These are phyloP conservation scores for Lycia hirtaria DNA, from an alignment of 2,888 invertebrate genomes.

Conservation along the genomic window DNA sequence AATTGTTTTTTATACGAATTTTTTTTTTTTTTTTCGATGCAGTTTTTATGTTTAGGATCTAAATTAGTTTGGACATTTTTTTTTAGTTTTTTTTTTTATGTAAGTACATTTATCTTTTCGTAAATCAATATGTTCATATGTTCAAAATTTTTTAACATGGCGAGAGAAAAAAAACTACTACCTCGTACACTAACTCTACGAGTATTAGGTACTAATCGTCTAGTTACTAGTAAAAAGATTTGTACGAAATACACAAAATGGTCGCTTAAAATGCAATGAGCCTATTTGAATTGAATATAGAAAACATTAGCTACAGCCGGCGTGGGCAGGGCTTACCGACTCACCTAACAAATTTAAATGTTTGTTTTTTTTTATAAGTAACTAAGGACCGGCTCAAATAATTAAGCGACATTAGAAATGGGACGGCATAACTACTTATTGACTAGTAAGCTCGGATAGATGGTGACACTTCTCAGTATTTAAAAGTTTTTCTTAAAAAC, in stretches of 20 bases:
- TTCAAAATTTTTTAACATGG: too few species aligned
- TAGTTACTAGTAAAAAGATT: conserved; percentile 26
- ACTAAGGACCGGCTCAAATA: conserved; percentile 49
- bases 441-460: conserved; percentile 46
- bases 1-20: too few species aligned
- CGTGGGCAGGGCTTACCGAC: conserved; percentile 55
- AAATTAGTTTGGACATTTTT: too few species aligned
- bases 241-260: conserved; percentile 32
- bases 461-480: conserved; percentile 47
- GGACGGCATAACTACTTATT: conserved; percentile 44
- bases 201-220: conserved; percentile 17
- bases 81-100: too few species aligned
- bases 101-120: too few species aligned
- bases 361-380: conserved; percentile 54
- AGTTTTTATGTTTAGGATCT: too few species aligned
- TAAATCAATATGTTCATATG: too few species aligned
- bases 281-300: conserved; percentile 71
- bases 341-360: conserved; percentile 58
- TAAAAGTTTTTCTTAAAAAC: conserved; percentile 41
- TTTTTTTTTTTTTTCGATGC: too few species aligned
- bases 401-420: conserved; percentile 44
- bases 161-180: too few species aligned
- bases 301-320: conserved; percentile 50
- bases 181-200: too few species aligned
- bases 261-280: conserved; percentile 38